These are phyloP conservation scores for Ramphastos sulfuratus DNA, from an alignment of 2,113 vertebrate genomes.

Conservation along the genomic window DNA sequence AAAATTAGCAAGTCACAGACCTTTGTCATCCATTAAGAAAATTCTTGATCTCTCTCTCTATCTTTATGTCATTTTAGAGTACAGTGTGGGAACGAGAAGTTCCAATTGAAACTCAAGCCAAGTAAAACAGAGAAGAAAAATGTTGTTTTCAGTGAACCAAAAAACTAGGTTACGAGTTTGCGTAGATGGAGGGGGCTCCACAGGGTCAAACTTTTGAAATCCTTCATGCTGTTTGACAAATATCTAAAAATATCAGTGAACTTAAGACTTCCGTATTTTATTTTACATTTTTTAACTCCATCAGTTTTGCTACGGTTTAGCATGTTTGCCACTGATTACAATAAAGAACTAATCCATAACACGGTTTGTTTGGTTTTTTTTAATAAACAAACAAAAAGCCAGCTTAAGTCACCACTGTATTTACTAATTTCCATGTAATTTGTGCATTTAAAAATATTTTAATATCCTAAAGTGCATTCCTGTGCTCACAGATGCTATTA, in stretches of 20 bases:
- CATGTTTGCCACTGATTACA: slow-evolving; percentile 39
- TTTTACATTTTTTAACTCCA: not conserved
- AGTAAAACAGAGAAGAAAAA: slow-evolving; percentile 75
- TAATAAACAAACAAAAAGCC: not conserved
- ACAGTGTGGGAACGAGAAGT: slow-evolving; percentile 77
- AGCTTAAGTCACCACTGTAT: not conserved
- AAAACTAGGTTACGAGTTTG: slow-evolving; percentile 73
- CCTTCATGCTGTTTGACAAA: slow-evolving; percentile 54
- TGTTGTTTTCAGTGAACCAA: slow-evolving; percentile 68
- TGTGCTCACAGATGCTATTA: not conserved
- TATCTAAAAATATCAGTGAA: slow-evolving; percentile 68
- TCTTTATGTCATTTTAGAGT: slow-evolving; percentile 59
- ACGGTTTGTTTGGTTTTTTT: not conserved
- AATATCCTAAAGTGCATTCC: not conserved
- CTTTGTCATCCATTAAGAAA: slow-evolving; percentile 37
- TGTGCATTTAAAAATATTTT: not conserved
- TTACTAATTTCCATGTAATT: not conserved
- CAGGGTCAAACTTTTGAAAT: slow-evolving; percentile 67
- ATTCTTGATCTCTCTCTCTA: slow-evolving; percentile 21
- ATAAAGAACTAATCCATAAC: not conserved
- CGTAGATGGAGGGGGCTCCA: slow-evolving; percentile 62
- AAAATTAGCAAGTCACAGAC: slow-evolving; percentile 33
- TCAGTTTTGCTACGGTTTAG: not conserved
- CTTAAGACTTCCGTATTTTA: not conserved
- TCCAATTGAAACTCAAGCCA: slow-evolving; percentile 71